A percentile compares a stretch with the other conserved stretches of the same genome.
Conservation (phyloP, 1,140 invertebrate genomes). For the Coptotermes formosanus region DNA sequence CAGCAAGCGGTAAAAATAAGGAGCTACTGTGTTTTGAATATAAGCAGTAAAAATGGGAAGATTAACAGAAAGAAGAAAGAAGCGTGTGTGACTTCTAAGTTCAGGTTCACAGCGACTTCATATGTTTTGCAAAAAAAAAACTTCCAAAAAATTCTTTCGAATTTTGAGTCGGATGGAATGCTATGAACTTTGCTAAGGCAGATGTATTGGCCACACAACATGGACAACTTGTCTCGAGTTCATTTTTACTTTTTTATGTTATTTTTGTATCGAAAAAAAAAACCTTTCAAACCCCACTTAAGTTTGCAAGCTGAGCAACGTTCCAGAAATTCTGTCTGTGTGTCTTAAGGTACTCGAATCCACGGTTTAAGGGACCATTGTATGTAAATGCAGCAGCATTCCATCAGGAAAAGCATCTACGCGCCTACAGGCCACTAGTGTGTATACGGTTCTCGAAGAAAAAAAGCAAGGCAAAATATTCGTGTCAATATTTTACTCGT, state of each 20-base stretch:
- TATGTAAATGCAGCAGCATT: slow-evolving; percentile 16
- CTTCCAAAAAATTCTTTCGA: no score
- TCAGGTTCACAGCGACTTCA: no score
- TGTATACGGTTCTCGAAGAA: neutral
- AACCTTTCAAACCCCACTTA: neutral
- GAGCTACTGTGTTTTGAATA: no score
- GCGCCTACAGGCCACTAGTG: neutral
- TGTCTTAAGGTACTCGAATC: neutral
- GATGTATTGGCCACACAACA: neutral
- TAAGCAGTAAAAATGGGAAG: no score
- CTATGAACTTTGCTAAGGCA: neutral
- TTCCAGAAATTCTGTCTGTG: neutral
- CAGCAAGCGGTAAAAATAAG: no score
- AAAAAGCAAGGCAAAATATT: neutral
- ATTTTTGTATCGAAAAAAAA: neutral
- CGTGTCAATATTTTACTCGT: neutral
- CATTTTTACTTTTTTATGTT: neutral
- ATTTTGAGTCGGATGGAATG: neutral
- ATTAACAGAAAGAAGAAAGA: no score
- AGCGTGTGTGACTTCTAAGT: no score
- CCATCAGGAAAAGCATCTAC: neutral
- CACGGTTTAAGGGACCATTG: neutral
- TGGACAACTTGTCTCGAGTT: neutral
- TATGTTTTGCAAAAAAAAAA: no score
- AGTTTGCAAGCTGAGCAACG: neutral